phyloP scores from a whole-genome alignment of 2,113 vertebrate species.

The Prochilodus magdalenae region DNA sequence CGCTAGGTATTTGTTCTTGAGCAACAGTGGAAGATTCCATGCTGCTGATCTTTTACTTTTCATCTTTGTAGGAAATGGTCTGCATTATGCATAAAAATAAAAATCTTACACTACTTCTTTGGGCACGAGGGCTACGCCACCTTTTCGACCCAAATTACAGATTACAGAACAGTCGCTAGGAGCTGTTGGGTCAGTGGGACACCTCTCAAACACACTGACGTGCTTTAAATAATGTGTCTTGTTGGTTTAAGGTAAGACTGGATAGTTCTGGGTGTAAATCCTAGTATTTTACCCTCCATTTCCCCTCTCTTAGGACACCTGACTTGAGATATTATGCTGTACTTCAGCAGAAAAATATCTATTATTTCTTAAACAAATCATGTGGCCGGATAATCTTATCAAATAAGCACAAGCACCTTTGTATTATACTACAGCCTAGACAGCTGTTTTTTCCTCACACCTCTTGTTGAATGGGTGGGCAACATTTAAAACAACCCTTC shows the following conservation, averaged over 20 bases:
- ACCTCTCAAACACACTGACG: slow-evolving; percentile 26
- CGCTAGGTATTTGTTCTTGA: slow-evolving; percentile 35
- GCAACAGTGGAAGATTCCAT: neutral
- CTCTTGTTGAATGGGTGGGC: neutral
- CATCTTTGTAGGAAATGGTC: slow-evolving; percentile 31
- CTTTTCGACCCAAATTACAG: slow-evolving; percentile 30
- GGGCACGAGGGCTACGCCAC: neutral
- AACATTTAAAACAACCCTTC: neutral
- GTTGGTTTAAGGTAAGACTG: slow-evolving; percentile 44
- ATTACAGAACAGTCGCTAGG: slow-evolving; percentile 14
- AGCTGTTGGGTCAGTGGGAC: slow-evolving; percentile 31
- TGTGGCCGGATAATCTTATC: neutral
- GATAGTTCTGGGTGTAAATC: slow-evolving; percentile 20
- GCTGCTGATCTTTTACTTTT: slow-evolving; percentile 33
- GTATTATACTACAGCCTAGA: no score
- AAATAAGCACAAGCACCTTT: no score
- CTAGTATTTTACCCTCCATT: slow-evolving; percentile 11
- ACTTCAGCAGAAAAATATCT: neutral
- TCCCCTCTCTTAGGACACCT: neutral
- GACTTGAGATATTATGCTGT: neutral
- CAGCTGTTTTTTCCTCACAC: neutral
- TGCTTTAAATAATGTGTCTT: slow-evolving; percentile 46
- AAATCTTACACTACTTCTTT: neutral
- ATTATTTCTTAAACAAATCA: neutral
- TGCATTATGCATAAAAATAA: neutral